phyloP scores from a whole-genome alignment of 2,113 vertebrate species.

The Aphyosemion australe region DNA sequence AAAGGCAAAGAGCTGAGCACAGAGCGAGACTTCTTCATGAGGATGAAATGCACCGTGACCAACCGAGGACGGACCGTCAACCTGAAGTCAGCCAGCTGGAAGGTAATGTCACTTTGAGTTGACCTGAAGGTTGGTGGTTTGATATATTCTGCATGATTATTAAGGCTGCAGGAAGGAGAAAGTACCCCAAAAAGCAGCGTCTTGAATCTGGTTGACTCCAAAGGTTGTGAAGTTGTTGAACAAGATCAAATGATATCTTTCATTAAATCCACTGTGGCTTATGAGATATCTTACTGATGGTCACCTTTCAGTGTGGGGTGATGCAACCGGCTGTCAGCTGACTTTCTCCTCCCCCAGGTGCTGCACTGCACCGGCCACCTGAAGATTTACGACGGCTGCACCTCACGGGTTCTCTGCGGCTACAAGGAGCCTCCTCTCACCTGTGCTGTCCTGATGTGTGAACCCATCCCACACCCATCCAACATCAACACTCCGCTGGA shows the following conservation, averaged over 20 bases:
- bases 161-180: no score
- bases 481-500: constrained; percentile 96
- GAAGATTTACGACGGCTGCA: constrained; percentile 87
- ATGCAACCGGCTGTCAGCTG: neutral
- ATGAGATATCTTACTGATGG: no score
- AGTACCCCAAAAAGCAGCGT: no score
- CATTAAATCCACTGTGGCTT: no score
- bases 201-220: no score
- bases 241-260: no score
- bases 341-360: constrained; percentile 78
- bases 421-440: constrained; percentile 91
- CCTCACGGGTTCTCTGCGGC: constrained; percentile 84
- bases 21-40: constrained; percentile 98
- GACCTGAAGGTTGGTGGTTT: neutral
- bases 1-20: constrained; percentile 90
- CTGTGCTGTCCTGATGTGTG: constrained; percentile 94
- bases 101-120: constrained; percentile 75
- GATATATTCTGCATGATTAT: neutral
- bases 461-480: constrained; percentile 94
- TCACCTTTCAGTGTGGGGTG: no score
- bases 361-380: constrained; percentile 96
- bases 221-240: no score
- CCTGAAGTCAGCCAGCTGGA: constrained; percentile 98
- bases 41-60: constrained; percentile 99
- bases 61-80: constrained; percentile 97